Evolutionary conservation across 2,888 invertebrate species (phyloP).

Genomic region (Conops quadrifasciatus): DNA sequence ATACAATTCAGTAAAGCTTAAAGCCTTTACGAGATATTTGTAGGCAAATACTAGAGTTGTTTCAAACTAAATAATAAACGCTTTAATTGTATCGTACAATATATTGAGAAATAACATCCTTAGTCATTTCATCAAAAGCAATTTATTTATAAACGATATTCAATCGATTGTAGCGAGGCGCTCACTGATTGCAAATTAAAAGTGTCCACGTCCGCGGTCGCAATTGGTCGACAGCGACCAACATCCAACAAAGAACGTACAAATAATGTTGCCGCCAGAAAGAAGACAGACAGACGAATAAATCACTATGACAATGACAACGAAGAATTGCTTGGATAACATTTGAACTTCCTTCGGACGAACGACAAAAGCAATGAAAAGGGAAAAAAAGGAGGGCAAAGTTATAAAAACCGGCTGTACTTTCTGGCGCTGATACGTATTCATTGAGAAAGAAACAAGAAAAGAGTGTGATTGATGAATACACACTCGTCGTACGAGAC

Average conservation of each 20-base stretch:
- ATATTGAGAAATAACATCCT: too few relatives aligned
- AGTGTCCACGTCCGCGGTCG: slow-evolving; percentile 23
- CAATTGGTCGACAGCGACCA: slow-evolving; percentile 18
- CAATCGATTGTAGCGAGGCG: neutral
- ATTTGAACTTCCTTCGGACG: slow-evolving; percentile 15
- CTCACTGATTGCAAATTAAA: slow-evolving; percentile 15
- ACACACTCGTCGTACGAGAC: neutral
- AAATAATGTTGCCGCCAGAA: slow-evolving; percentile 5
- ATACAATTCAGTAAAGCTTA: too few relatives aligned
- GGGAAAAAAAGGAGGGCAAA: too few relatives aligned
- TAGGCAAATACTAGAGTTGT: too few relatives aligned
- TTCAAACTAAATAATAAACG: too few relatives aligned
- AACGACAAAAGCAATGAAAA: neutral
- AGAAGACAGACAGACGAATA: neutral
- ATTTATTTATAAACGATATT: too few relatives aligned
- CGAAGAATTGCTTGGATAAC: neutral
- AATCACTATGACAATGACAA: slow-evolving; percentile 21
- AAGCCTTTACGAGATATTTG: too few relatives aligned
- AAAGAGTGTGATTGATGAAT: neutral
- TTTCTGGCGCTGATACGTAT: too few relatives aligned
- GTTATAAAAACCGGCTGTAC: too few relatives aligned
- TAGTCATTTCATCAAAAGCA: too few relatives aligned
- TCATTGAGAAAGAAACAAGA: too few relatives aligned
- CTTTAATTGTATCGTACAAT: too few relatives aligned
- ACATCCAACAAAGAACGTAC: neutral